Base-by-base conservation (phyloP, 1,140 invertebrate genomes). In the Dendroctonus ponderosae region DNA sequence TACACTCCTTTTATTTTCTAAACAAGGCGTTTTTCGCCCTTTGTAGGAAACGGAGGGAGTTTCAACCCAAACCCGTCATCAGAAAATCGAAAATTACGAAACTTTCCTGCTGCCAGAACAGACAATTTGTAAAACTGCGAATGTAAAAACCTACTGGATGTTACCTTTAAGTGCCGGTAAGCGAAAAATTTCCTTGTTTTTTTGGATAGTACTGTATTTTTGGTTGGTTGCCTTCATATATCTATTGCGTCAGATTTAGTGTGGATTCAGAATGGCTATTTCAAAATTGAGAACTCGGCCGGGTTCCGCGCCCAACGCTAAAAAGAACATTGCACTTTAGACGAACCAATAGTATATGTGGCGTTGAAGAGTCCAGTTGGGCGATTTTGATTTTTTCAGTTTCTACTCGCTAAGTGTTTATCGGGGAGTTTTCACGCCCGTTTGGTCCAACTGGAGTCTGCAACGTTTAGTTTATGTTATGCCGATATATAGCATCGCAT, bases 181-280 rank as follows among this genome's bases (percentile, higher is more conserved):
- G 53, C 65, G 68, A 72, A 74, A 70, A 70, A 44, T 53, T 61
- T 60, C 38, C 4, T 46, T 40, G 11, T 52, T 53, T 53, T 15
- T n/a, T 38, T 15, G 1, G 84, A 81, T 85, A 43, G 71, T 82
- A 82, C 79, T 83, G 73, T 69, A 71, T 71, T 75, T 77, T 76
- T 78, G 77, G 73, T 76, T 77, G 75, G 75, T 79, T 79, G 78
- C 79, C 79, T 79, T 81, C 79, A 77, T 26, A 26, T 79, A 73
- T 71, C 58, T 85, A 85, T 85, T 85, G 84, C 80, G 79, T 82
- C 82, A 74, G 76, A 73, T 84, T 83, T 82, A 80, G 82, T 83
- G 79, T 85, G 84, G 81, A 82, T 84, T 79, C 80, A 79, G 79
- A 82, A 81, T 84, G 83, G 82, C 84, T 85, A 85, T 85, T 86